Evolutionary conservation across 2,888 invertebrate genomes (phyloP), one percentile per base, ranked within the genome.

Genomic region (Willowsia nigromaculata): DNA sequence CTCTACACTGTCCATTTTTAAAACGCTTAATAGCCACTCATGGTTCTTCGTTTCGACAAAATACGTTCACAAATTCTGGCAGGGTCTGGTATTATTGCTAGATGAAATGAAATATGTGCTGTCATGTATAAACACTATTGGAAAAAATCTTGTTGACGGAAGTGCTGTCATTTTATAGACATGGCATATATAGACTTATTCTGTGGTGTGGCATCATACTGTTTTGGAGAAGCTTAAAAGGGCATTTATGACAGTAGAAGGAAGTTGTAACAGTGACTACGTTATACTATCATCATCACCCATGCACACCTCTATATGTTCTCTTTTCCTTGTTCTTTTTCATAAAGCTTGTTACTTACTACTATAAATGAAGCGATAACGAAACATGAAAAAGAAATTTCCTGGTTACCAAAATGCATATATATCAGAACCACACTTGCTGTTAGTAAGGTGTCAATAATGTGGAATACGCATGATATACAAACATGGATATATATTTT

Each of bases 111-210:
- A 56, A 80, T 87, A 87, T 87, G 68, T 71, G 53, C 81, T 53
- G 71, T 81, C 87, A 65, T 68, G 87, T 81, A 80, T 68, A 76
- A 85, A 65, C 76, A 87, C 81, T 87, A 87, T 81, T 87, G 81
- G 56, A 80, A 30, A 87, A 86, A 62, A 25, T 59, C 53, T 22
- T 59, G 13, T 68, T 68, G 53, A n/a, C 33, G 11, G 37, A 80
- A 80, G 37, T 37, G 59, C 59, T 56, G 56, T 80, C 80, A 81
- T 43, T 62, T 62, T 15, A 59, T 59, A 59, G 2, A 2, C 27
- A 13, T 13, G 11, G 59, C 30, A 15, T 30, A 15, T 30, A 62
- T n/a, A 18, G 6, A 18, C 33, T 33, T 62, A n/a, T 30, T 5
- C 62, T 18, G 18, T 22, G 53, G 1, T 53, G 18, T 22, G 43